These are phyloP conservation scores for Ctenoplectra terminalis DNA, from an alignment of 1,140 invertebrate genomes.

Conservation along the genomic window DNA sequence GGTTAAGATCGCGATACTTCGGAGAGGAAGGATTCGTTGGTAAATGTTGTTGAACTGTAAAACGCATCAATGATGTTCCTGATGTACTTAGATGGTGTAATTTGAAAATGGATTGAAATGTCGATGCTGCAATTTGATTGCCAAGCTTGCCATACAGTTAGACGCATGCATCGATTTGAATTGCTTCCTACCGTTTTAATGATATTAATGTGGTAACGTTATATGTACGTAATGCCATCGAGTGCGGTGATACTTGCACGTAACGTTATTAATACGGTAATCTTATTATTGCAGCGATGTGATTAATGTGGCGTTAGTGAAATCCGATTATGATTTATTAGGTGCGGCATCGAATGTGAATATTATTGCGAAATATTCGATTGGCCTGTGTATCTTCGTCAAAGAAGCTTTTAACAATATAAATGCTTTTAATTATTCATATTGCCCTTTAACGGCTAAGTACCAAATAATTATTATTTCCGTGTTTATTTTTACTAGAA, in stretches of 20 bases:
- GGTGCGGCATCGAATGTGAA: constrained; percentile 8
- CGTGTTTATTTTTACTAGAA: too few species aligned
- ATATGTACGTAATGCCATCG: constrained; percentile 17
- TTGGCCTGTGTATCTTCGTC: background rate
- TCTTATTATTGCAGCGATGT: constrained; percentile 52
- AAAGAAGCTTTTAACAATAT: background rate
- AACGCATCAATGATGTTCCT: background rate
- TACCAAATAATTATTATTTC: too few species aligned
- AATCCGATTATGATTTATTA: constrained; percentile 53
- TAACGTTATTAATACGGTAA: constrained; percentile 48
- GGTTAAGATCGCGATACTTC: too few species aligned
- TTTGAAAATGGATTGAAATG: constrained; percentile 22
- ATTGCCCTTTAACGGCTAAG: too few species aligned
- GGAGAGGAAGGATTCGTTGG: background rate
- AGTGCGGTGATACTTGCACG: constrained; percentile 23
- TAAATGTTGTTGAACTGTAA: background rate
- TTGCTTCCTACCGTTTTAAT: constrained; percentile 18
- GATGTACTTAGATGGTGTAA: constrained; percentile 1
- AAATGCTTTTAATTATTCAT: background rate
- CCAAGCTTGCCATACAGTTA: background rate
- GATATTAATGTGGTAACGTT: constrained; percentile 31
- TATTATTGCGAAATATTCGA: constrained; percentile 6
- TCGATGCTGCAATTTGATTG: constrained; percentile 7
- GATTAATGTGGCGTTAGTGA: constrained; percentile 46
- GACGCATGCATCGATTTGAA: constrained; percentile 24